Conservation (phyloP, 1,140 invertebrate genomes). For the Dreissena polymorpha region DNA sequence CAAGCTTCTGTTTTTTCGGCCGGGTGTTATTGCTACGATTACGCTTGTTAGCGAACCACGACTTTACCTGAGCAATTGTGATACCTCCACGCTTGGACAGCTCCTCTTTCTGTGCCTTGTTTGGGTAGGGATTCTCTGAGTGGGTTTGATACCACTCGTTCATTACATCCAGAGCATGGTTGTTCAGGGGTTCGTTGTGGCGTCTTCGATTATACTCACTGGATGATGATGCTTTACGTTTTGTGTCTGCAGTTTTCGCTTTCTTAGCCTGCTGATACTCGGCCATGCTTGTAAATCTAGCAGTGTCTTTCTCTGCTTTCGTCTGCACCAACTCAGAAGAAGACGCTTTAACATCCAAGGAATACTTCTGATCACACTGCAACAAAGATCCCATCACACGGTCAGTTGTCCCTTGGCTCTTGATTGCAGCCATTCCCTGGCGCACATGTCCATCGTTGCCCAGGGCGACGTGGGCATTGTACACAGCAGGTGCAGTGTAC, state of each 20-base stretch:
- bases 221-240: constrained; percentile 27
- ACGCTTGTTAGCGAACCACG: constrained; percentile 78
- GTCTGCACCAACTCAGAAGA: neutral
- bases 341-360: neutral
- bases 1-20: constrained; percentile 74
- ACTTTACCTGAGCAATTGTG: constrained; percentile 74
- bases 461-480: neutral
- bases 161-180: constrained; percentile 70
- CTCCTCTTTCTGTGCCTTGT: constrained; percentile 70
- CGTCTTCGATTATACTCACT: constrained; percentile 54
- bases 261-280: constrained; percentile 49
- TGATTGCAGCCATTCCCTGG: neutral
- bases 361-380: neutral
- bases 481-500: neutral
- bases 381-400: neutral
- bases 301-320: neutral
- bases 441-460: neutral
- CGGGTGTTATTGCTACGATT: constrained; percentile 77
- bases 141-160: constrained; percentile 72
- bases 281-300: constrained; percentile 24
- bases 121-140: constrained; percentile 75
- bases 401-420: neutral
- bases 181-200: constrained; percentile 74
- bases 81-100: constrained; percentile 73
- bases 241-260: constrained; percentile 13